Percentiles rank a stretch among this genome's conserved stretches.
Conservation (phyloP, 2,113 vertebrate species). For the Rallus limicola region DNA sequence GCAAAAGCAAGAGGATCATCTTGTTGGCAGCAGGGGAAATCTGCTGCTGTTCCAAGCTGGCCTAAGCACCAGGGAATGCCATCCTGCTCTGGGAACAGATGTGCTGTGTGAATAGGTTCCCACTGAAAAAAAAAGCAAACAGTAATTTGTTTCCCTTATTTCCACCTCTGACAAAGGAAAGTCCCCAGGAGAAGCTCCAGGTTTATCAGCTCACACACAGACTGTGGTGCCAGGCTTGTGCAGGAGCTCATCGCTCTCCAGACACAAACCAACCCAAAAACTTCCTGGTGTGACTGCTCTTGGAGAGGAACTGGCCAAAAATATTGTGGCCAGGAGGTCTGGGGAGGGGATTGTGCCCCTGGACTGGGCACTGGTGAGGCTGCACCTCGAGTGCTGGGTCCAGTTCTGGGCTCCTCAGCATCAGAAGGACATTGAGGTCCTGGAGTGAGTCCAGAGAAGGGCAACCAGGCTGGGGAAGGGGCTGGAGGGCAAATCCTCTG, state of each 20-base stretch:
- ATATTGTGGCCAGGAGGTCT: no score
- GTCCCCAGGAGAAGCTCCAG: rapidly evolving
- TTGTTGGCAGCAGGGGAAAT: not conserved
- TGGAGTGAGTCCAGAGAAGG: no score
- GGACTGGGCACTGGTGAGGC: no score
- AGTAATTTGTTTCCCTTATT: not conserved
- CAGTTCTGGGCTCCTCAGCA: no score
- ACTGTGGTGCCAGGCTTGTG: not conserved
- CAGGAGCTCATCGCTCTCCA: not conserved
- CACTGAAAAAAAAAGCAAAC: not conserved
- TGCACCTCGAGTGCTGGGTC: no score
- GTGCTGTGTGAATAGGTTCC: not conserved
- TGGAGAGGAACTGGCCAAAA: not conserved
- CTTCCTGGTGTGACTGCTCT: not conserved
- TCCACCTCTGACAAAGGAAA: not conserved
- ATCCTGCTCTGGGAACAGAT: not conserved
- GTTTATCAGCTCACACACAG: not conserved
- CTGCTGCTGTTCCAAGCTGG: rapidly evolving
- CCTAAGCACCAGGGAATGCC: not conserved
- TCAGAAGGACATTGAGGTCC: no score
- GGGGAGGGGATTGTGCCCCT: no score
- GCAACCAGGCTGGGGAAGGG: no score
- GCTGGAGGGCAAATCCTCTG: no score
- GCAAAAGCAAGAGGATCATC: not conserved
- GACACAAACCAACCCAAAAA: not conserved